A percentile compares a stretch with the other conserved stretches of the same genome.
Evolutionary conservation across 1,140 invertebrate species (phyloP).

Genomic region (Microvelia longipes): DNA sequence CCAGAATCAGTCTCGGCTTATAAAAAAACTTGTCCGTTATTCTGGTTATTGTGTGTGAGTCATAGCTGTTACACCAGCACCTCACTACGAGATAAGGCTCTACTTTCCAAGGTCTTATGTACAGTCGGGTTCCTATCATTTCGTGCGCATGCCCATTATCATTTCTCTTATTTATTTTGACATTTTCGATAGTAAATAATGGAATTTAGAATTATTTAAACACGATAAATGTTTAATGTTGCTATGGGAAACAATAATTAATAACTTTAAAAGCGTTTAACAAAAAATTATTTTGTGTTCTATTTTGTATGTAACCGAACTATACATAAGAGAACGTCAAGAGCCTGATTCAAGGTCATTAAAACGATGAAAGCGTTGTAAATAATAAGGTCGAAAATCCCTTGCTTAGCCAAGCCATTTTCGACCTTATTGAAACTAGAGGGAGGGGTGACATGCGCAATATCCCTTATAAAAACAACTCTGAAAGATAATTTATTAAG

Average conservation of each 20-base stretch:
- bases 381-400: conserved; percentile 3
- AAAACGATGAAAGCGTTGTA: conserved; percentile 5
- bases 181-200: not conserved
- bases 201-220: not conserved
- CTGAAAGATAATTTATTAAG: no score
- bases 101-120: conserved; percentile 14
- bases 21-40: conserved; percentile 11
- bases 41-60: conserved; percentile 8
- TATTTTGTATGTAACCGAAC: conserved; percentile 6
- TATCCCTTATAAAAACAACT: not conserved
- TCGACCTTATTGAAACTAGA: not conserved
- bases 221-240: not conserved
- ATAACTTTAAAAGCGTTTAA: not conserved
- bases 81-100: conserved; percentile 9
- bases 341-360: conserved; percentile 7
- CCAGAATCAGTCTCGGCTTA: not conserved
- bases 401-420: not conserved
- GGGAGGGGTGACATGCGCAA: not conserved
- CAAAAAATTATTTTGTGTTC: not conserved
- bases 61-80: not conserved
- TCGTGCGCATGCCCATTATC: not conserved
- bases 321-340: conserved; percentile 3
- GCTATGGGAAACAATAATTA: not conserved
- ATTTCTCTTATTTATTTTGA: not conserved
- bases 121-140: conserved; percentile 7